These are phyloP conservation scores for Pissodes strobi DNA, from an alignment of 1,140 invertebrate genomes.

Conservation along the genomic window DNA sequence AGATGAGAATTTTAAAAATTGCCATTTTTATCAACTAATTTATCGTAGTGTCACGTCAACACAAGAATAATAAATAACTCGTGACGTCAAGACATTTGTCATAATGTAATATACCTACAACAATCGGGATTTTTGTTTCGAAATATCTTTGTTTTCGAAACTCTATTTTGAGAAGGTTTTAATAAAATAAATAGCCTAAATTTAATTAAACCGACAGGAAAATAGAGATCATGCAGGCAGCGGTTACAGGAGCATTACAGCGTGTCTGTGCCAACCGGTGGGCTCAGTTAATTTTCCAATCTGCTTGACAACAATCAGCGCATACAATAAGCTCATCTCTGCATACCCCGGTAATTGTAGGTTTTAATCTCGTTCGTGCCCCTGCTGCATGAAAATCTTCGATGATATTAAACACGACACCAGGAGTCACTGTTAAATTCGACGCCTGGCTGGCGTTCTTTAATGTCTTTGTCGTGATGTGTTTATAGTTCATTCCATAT, in stretches of 20 bases:
- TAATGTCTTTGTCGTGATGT: conserved; percentile 3
- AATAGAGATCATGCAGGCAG: background rate
- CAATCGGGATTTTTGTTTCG: no score
- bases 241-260: conserved; percentile 4
- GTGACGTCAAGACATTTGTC: no score
- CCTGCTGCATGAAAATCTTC: background rate
- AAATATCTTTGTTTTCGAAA: no score
- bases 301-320: conserved; percentile 45
- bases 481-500: background rate
- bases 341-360: conserved; percentile 21
- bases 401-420: background rate
- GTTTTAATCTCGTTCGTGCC: conserved; percentile 14
- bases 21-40: no score
- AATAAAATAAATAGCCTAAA: background rate
- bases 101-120: no score
- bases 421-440: background rate
- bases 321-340: conserved; percentile 39
- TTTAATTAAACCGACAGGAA: background rate
- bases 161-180: no score
- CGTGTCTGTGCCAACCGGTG: conserved; percentile 7
- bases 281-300: conserved; percentile 46
- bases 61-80: no score
- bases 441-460: background rate
- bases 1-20: no score
- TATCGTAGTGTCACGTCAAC: no score